Conservation (phyloP, 2,888 invertebrate genomes). For the Acronicta leporina region DNA sequence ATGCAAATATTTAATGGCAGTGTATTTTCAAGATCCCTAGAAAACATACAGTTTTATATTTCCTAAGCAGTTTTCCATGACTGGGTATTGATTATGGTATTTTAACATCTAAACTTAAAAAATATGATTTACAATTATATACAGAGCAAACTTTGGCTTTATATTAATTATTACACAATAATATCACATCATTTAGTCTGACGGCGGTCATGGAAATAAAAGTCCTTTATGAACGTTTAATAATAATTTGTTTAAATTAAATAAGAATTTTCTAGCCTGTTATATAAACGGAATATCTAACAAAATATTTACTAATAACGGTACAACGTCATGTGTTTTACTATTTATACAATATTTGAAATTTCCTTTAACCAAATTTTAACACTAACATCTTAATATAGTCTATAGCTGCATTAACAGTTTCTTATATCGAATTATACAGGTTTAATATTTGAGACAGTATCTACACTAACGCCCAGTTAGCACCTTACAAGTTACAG, state of each 20-base stretch:
- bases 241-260: constrained; percentile 1
- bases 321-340: constrained; percentile 16
- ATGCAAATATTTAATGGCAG: not conserved
- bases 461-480: too few relatives aligned
- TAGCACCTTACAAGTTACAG: too few relatives aligned
- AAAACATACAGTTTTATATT: not conserved
- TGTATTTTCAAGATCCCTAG: not conserved
- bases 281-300: constrained; percentile 9
- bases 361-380: constrained; percentile 25
- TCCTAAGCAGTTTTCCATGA: not conserved
- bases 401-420: constrained; percentile 10
- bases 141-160: constrained; percentile 43
- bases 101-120: constrained; percentile 29
- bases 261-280: constrained; percentile 23
- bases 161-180: constrained; percentile 54
- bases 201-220: constrained; percentile 26
- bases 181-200: constrained; percentile 56
- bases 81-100: not conserved
- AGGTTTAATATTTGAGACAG: too few relatives aligned
- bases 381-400: constrained; percentile 21
- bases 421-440: too few relatives aligned
- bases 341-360: constrained; percentile 41
- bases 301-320: constrained; percentile 8
- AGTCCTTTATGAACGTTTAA: constrained; percentile 6
- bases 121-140: constrained; percentile 28